phyloP scores from a whole-genome alignment of 2,888 invertebrate genomes.

The Prostheceraeus crozeri region DNA sequence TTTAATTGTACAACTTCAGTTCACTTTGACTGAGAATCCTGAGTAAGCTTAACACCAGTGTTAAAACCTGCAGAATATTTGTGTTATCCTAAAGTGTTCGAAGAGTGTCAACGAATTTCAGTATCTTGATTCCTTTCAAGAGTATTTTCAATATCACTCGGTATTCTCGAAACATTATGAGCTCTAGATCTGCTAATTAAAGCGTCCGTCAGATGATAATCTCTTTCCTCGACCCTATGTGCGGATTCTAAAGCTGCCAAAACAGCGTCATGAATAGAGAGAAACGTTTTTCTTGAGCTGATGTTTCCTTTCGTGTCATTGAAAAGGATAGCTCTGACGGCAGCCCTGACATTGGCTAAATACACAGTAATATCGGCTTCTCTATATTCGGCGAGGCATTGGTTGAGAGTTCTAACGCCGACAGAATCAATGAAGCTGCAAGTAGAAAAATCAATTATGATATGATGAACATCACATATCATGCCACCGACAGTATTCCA shows the following conservation, averaged over 20 bases:
- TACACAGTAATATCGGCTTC: constrained; percentile 47
- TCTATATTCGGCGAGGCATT: constrained; percentile 49
- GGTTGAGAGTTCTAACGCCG: constrained; percentile 49
- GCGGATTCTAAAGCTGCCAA: constrained; percentile 42
- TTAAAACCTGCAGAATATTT: too few species aligned
- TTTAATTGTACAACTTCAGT: too few species aligned
- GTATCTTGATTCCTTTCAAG: too few species aligned
- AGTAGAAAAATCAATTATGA: constrained; percentile 55
- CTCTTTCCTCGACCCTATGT: constrained; percentile 33
- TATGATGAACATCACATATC: constrained; percentile 46
- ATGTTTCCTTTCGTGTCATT: constrained; percentile 50
- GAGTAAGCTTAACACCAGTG: too few species aligned
- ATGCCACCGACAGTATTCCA: too few species aligned
- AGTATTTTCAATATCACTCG: too few species aligned
- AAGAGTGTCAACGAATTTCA: too few species aligned
- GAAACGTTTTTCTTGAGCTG: constrained; percentile 54
- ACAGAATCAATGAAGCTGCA: constrained; percentile 52
- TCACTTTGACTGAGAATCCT: too few species aligned
- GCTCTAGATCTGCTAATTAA: too few species aligned
- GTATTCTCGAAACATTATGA: too few species aligned
- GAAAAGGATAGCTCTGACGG: constrained; percentile 51
- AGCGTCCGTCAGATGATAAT: too few species aligned
- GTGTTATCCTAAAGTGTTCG: too few species aligned
- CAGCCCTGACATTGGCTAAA: constrained; percentile 46
- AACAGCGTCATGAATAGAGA: constrained; percentile 59